Evolutionary conservation across 92 coral and sea anemone species (phyloP), one percentile per base, ranked within the genome.

Genomic region (Galaxea fascicularis): DNA sequence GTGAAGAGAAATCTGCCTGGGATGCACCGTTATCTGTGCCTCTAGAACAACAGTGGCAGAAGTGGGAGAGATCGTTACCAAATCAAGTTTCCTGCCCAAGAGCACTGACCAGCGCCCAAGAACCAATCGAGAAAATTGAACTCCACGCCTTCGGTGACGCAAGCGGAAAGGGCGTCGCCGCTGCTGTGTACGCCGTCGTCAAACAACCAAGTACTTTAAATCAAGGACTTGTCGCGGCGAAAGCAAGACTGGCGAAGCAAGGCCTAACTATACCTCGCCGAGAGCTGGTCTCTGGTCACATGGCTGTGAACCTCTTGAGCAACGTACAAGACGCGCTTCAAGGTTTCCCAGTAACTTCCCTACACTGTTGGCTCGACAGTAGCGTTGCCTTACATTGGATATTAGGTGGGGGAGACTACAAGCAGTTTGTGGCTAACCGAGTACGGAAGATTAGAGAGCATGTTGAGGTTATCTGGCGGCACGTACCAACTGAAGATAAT

Each of bases 301-400:
- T 90, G 94, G 94, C 86, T 10, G 71, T 81, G 22, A 88, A 88
- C 63, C 85, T 91, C 27, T 57, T 85, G 53, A 76, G 80, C 74
- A 85, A 91, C 77, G 92, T 91, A 60, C 90, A 80, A 86, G 74
- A 88, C 27, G 82, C 90, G 13, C 79, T 91, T 22, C 71, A 89
- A 68, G 92, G 88, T 21, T 85, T 91, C 45, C 95, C 95, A 18
- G 86, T 87, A 31, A 49, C 75, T 12, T 89, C 79, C 8, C 80
- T 63, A 28, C 75, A 86, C 56, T 89, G 91, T 64, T 91, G 94
- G 94, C 94, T 91, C 4, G 91, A 91, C 71, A 91, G 94, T 82
- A 80, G 91, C 30, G 91, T 91, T 35, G 91, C 91, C 41, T 71
- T 91, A 25, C 87, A 91, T 56, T 91, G 91, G 91, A 87, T 91